Conservation (phyloP, 2,888 invertebrate genomes). For the Itoplectis maculator region DNA sequence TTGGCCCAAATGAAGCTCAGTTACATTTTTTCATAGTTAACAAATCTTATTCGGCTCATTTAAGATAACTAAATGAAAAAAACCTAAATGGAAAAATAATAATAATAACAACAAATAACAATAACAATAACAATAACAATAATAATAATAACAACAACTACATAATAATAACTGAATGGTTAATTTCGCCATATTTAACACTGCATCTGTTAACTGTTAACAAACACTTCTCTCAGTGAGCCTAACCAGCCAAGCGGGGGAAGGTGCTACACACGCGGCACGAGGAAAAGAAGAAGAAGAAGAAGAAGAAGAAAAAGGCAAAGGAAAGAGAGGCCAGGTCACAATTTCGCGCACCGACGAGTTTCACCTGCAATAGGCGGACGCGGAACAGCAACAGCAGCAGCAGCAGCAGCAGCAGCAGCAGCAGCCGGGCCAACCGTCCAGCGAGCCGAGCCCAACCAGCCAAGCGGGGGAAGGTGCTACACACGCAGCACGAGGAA, state of each 20-base stretch:
- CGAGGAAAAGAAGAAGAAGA: constrained; percentile 33
- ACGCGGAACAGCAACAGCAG: neutral
- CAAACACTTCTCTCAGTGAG: too few relatives aligned
- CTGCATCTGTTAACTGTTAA: too few relatives aligned
- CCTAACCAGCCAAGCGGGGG: constrained; percentile 34
- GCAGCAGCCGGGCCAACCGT: constrained; percentile 1
- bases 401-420: neutral
- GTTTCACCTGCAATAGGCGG: constrained; percentile 72
- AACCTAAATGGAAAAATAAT: too few relatives aligned
- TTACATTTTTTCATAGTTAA: too few relatives aligned
- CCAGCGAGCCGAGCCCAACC: constrained; percentile 26
- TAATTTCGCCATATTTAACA: too few relatives aligned
- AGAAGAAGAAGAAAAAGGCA: constrained; percentile 35
- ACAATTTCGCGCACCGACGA: constrained; percentile 77
- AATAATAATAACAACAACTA: too few relatives aligned
- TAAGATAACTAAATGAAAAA: too few relatives aligned
- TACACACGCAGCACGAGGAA: neutral
- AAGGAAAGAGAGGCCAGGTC: constrained; percentile 60
- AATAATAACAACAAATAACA: too few relatives aligned
- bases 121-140: too few relatives aligned
- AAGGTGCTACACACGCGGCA: neutral
- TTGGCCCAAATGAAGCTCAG: too few relatives aligned
- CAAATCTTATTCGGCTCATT: too few relatives aligned
- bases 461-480: constrained; percentile 16
- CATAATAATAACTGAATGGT: too few relatives aligned